Percentiles rank a stretch among this genome's conserved stretches.
Conservation (phyloP, 2,113 vertebrate genomes). For the Semicossyphus pulcher region DNA sequence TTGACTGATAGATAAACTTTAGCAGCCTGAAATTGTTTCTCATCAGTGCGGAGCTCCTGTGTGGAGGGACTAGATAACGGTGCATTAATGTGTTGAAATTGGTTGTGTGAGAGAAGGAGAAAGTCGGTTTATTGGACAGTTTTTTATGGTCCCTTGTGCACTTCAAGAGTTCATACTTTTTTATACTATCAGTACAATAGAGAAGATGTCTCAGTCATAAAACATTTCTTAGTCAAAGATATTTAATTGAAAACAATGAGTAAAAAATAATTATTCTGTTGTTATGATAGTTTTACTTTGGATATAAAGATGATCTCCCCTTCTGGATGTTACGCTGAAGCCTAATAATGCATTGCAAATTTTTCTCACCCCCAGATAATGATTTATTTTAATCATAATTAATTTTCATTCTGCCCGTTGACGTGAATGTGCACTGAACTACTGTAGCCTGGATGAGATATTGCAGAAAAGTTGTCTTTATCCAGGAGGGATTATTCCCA, state of each 20-base stretch:
- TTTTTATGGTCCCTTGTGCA: constrained; percentile 33
- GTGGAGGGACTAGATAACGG: constrained; percentile 35
- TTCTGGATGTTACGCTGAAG: constrained; percentile 14
- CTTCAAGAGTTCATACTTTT: constrained; percentile 14
- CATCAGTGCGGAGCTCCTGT: constrained; percentile 34
- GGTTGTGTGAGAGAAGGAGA: constrained; percentile 1
- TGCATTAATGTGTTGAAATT: constrained; percentile 26
- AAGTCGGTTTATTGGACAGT: not conserved
- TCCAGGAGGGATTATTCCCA: constrained; percentile 32
- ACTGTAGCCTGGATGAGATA: constrained; percentile 43
- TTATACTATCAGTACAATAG: no score
- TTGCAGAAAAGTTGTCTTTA: constrained; percentile 46
- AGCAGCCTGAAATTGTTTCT: constrained; percentile 31
- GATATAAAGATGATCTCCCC: not conserved
- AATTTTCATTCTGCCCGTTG: constrained; percentile 29
- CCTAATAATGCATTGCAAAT: constrained; percentile 25
- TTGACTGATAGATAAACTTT: constrained; percentile 33
- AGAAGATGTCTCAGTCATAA: no score
- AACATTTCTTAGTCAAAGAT: not conserved
- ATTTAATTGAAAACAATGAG: not conserved
- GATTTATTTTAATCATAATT: constrained; percentile 48
- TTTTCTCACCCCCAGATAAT: not conserved
- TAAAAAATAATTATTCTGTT: not conserved
- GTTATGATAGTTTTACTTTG: not conserved
- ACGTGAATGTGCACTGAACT: constrained; percentile 18